Base-by-base conservation (phyloP, 1,140 invertebrate genomes). In the Ips typographus region DNA sequence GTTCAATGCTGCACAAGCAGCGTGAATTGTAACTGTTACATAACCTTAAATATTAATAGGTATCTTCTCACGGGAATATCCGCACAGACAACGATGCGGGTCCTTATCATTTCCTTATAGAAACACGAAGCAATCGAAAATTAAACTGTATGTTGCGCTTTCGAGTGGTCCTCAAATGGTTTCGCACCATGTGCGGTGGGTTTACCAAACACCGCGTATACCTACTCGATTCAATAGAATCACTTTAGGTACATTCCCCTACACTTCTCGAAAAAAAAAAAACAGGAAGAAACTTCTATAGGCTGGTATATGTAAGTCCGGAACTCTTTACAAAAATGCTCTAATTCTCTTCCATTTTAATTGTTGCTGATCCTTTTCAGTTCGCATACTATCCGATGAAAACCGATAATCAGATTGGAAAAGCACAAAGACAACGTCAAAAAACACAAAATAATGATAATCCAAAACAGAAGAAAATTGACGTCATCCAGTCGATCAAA, bases 261-360 rank as follows among this genome's bases (percentile, higher is more conserved):
- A 37, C 1, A 55, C 22, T 22, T 22, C 22, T 22, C 22, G 22
- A 22, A 22, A 22, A 22, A 22, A 22, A 22, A 91, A 83, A 4
- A 88, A 85, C 72, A 90, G 88, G 0, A 86, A 82, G 5, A 91
- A 78, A 1, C 89, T 89, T 57, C 88, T 82, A 5, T 79, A 77
- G 1, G 84, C 76, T 43, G 91, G 75, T 2, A 89, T 77, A 59
- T 88, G 83, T 37, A 89, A 22, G 22, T 22, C 22, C 22, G 22
- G 22, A 22, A 22, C 22, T 22, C 22, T 22, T 22, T 22, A 22
- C 22, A 22, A 22, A 22, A 22, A 22, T 22, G 22, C 22, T 22
- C 22, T 22, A 22, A 22, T 22, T 22, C 22, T 22, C 22, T 22
- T 22, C 22, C 22, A 22, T 22, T 22, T 22, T 22, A 22, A 22